Percentiles rank a stretch among this genome's conserved stretches.
Conservation (phyloP, 2,113 vertebrate species). For the Sorex fumeus region DNA sequence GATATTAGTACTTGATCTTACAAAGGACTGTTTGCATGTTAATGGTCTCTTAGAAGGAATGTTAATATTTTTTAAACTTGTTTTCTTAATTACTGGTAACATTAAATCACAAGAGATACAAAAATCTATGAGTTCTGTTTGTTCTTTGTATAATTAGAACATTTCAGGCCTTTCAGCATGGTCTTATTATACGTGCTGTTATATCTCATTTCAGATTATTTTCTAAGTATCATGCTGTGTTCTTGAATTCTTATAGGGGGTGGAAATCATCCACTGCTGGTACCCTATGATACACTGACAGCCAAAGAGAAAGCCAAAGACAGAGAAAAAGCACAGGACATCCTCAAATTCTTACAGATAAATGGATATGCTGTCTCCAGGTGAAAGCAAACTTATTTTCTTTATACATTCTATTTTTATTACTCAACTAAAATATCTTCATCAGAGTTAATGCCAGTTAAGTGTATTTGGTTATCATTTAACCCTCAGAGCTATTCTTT, state of each 20-base stretch:
- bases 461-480: not conserved
- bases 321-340: conserved; percentile 96
- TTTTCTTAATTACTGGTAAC: not conserved
- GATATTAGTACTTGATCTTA: not conserved
- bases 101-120: not conserved
- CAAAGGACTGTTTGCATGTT: too few relatives aligned
- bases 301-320: conserved; percentile 98
- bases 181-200: fast-evolving
- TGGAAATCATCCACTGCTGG: conserved; percentile 96
- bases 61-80: not conserved
- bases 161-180: fast-evolving
- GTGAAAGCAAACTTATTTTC: conserved; percentile 83
- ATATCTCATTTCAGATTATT: not conserved
- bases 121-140: not conserved
- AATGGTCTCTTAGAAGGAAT: not conserved
- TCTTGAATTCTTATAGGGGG: conserved; percentile 90
- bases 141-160: too few relatives aligned
- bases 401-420: fast-evolving
- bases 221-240: not conserved
- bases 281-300: conserved; percentile 97
- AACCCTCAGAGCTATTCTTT: not conserved
- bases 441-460: not conserved
- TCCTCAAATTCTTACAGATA: conserved; percentile 98
- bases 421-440: not conserved
- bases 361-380: conserved; percentile 96